Conservation (phyloP, 2,888 invertebrate genomes). For the Caradrina clavipalpis region DNA sequence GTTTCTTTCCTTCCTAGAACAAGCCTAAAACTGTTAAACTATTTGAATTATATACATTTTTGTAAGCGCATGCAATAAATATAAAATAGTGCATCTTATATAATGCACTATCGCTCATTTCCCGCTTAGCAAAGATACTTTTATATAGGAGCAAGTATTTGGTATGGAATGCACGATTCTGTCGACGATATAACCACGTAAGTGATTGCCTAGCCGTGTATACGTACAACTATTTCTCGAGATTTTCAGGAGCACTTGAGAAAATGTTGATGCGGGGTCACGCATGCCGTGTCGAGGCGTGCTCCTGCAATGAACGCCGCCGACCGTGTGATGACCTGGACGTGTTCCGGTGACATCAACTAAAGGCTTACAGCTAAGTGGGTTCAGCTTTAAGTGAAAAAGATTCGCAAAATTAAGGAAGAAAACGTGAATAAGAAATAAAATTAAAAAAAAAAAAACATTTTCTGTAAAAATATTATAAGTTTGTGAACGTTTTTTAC, state of each 20-base stretch:
- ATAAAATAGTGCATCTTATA: slow-evolving; percentile 25
- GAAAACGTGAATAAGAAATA: not conserved
- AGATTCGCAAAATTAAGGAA: not conserved
- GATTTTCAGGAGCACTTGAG: slow-evolving; percentile 70
- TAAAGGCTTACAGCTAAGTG: slow-evolving; percentile 17
- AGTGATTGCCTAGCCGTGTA: slow-evolving; percentile 61
- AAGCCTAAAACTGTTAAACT: not conserved
- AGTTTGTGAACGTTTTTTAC: not conserved
- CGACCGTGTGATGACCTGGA: slow-evolving; percentile 74
- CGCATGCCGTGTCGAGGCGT: slow-evolving; percentile 74
- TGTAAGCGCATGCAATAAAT: slow-evolving; percentile 15
- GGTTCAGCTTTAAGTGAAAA: slow-evolving; percentile 6
- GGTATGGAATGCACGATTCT: slow-evolving; percentile 59
- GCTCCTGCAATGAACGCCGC: slow-evolving; percentile 65
- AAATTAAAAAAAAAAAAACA: not conserved
- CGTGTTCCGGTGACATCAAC: slow-evolving; percentile 61
- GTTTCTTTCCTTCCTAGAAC: not conserved
- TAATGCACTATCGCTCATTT: slow-evolving; percentile 44
- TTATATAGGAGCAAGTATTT: slow-evolving; percentile 42
- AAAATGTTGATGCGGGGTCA: slow-evolving; percentile 80
- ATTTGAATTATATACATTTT: not conserved
- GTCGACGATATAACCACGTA: slow-evolving; percentile 60
- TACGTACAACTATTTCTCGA: slow-evolving; percentile 53
- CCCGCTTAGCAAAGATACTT: slow-evolving; percentile 44
- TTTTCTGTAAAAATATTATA: not conserved